Evolutionary conservation across 2,888 invertebrate genomes (phyloP).

Genomic region (Ecdyonurus torrentis): DNA sequence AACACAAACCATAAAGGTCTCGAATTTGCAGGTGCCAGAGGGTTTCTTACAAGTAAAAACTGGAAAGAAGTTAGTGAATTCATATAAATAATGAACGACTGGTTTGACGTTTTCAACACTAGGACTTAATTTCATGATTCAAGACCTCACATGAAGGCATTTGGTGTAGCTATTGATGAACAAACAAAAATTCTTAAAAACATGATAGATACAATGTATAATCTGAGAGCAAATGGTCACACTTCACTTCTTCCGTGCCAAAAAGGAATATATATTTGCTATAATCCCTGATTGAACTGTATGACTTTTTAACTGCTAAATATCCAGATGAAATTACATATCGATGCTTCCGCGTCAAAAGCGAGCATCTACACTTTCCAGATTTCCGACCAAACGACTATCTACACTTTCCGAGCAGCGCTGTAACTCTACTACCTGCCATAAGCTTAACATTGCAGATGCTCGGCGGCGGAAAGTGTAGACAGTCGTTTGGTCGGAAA

Average conservation of each 20-base stretch:
- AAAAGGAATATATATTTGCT: neutral
- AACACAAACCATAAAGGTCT: neutral
- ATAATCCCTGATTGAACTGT: neutral
- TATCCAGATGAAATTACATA: neutral
- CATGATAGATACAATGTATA: neutral
- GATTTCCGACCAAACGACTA: too few relatives aligned
- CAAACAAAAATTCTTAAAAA: neutral
- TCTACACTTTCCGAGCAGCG: too few relatives aligned
- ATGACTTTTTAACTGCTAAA: neutral
- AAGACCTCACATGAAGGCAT: neutral
- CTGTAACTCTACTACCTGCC: too few relatives aligned
- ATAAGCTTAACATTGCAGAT: too few relatives aligned
- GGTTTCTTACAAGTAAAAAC: neutral
- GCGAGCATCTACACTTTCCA: too few relatives aligned
- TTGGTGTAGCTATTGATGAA: neutral
- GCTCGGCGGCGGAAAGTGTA: too few relatives aligned
- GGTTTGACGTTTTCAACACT: neutral
- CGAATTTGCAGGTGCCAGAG: neutral
- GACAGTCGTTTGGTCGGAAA: too few relatives aligned
- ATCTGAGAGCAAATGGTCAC: neutral
- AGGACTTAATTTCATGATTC: neutral
- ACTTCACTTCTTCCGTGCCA: neutral
- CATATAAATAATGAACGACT: neutral
- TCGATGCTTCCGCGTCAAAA: too few relatives aligned
- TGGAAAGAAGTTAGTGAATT: neutral